Evolutionary conservation across 2,797 vertebrate genomes (phyloP).

Genomic region (Pangasius djambal): DNA sequence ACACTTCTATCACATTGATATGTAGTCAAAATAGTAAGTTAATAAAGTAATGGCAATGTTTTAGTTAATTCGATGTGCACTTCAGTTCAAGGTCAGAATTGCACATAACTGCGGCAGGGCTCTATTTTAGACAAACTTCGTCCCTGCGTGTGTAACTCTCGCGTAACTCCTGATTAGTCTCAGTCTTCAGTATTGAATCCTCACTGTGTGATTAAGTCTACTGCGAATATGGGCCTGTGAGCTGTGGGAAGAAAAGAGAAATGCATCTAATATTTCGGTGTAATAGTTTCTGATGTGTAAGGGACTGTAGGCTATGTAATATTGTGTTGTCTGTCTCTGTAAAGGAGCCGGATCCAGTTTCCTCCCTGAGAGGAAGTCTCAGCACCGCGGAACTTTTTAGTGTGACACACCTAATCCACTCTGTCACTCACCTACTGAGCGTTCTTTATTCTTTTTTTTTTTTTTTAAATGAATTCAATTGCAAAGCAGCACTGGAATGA

Average conservation of each 20-base stretch:
- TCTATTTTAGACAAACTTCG: neutral
- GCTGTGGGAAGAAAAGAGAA: neutral
- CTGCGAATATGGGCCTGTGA: neutral
- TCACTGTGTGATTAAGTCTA: neutral
- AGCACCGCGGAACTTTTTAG: neutral
- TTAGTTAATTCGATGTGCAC: neutral
- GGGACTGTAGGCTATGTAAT: neutral
- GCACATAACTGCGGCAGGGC: neutral
- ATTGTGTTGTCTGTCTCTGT: neutral
- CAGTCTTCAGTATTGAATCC: neutral
- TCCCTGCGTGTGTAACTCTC: neutral
- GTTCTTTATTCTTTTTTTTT: conserved; percentile 21
- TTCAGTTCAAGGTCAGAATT: neutral
- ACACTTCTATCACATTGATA: neutral
- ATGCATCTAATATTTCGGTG: neutral
- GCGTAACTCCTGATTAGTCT: neutral
- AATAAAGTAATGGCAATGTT: neutral
- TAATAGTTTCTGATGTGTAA: conserved; percentile 1
- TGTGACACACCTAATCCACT: neutral
- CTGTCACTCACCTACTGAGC: neutral
- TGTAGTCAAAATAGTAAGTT: neutral
- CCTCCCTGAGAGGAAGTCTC: conserved; percentile 11
- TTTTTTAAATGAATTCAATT: conserved; percentile 5
- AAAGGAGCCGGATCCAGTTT: neutral
- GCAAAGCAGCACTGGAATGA: conserved; percentile 1